Percentiles rank a stretch among this genome's conserved stretches.
phyloP scores from a whole-genome alignment of 2,888 invertebrate genomes.

The Tridacna gigas region DNA sequence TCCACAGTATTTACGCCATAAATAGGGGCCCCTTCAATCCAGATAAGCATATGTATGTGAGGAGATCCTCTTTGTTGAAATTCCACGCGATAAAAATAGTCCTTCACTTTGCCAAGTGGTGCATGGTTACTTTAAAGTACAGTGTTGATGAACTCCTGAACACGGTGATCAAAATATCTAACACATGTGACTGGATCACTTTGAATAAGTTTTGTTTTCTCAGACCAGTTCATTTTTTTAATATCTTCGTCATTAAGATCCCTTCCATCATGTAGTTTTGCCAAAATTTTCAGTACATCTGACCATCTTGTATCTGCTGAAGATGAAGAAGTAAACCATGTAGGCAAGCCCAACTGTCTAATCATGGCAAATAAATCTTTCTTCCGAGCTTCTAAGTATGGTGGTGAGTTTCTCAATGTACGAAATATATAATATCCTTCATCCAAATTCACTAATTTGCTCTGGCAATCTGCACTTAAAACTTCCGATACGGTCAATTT shows the following conservation, averaged over 20 bases:
- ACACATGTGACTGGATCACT: conserved; percentile 41
- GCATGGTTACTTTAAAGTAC: conserved; percentile 8
- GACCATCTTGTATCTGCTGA: conserved; percentile 27
- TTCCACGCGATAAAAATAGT: conserved; percentile 26
- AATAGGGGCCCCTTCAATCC: conserved; percentile 20
- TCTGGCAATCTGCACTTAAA: neutral
- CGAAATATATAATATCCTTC: conserved; percentile 11
- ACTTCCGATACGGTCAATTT: neutral
- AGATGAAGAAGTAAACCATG: conserved; percentile 26
- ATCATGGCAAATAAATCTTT: conserved; percentile 68
- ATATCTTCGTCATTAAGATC: conserved; percentile 21
- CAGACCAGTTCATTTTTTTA: conserved; percentile 18
- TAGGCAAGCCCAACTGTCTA: conserved; percentile 19
- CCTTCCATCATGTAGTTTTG: neutral
- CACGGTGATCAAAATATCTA: conserved; percentile 40
- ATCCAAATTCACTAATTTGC: neutral
- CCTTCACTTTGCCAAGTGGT: conserved; percentile 10
- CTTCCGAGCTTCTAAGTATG: conserved; percentile 60
- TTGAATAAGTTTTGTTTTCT: conserved; percentile 24
- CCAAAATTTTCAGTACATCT: conserved; percentile 3
- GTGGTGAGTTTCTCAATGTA: conserved; percentile 57
- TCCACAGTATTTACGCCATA: neutral
- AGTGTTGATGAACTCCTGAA: conserved; percentile 16
- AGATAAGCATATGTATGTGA: conserved; percentile 30
- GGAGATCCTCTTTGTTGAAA: conserved; percentile 29